Conservation (phyloP, 2,888 invertebrate species). For the Hydrotaea cyrtoneurina region DNA sequence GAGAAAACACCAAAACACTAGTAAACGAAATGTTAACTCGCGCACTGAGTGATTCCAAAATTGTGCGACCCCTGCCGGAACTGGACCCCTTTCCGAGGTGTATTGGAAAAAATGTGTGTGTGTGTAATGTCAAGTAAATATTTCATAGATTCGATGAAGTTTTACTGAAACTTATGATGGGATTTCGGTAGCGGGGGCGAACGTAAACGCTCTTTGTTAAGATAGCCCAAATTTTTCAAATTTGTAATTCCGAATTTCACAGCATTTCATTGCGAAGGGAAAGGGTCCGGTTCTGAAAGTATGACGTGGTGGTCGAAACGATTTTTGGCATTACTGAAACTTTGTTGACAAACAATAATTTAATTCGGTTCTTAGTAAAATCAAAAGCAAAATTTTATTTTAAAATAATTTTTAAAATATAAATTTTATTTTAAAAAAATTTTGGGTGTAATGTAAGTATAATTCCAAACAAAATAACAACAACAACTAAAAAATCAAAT, state of each 20-base stretch:
- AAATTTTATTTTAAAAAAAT: conserved; percentile 80
- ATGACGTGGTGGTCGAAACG: no score
- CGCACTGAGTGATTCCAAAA: not conserved
- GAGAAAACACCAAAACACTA: not conserved
- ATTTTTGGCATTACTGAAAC: not conserved
- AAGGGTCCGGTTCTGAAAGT: no score
- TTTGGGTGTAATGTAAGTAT: conserved; percentile 80
- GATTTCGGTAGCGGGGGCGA: no score
- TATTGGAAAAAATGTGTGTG: no score
- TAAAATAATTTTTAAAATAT: conserved; percentile 80
- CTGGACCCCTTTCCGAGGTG: no score
- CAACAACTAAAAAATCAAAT: conserved; percentile 39
- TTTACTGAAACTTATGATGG: no score
- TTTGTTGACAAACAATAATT: conserved; percentile 35
- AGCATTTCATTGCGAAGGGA: no score
- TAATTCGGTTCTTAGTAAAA: conserved; percentile 76
- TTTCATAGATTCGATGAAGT: no score
- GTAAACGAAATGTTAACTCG: not conserved
- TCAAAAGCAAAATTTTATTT: conserved; percentile 79
- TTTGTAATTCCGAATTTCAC: no score
- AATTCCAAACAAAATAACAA: conserved; percentile 68
- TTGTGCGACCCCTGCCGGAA: not conserved
- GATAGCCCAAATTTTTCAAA: no score
- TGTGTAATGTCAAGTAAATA: no score
- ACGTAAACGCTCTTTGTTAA: no score